A percentile compares a stretch with the other conserved stretches of the same genome.
phyloP scores from a whole-genome alignment of 2,797 vertebrate genomes.

The Parauchenoglanis punctatus region DNA sequence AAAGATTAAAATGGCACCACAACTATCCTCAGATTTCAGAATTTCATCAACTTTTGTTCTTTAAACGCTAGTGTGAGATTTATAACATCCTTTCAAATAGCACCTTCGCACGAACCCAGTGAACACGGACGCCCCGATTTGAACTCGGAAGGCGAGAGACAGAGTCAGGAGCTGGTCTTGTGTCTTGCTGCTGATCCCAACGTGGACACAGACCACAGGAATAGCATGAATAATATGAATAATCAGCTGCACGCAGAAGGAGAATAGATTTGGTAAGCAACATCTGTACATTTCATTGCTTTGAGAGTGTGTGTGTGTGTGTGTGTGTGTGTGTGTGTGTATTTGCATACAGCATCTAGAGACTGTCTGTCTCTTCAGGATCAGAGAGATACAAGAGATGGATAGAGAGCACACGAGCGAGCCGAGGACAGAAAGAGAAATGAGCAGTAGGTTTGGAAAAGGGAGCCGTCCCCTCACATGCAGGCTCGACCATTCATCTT shows the following conservation, averaged over 20 bases:
- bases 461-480: slow-evolving; percentile 32
- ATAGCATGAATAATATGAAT: slow-evolving; percentile 53
- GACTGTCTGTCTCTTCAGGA: neutral
- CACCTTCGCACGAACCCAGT: neutral
- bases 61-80: neutral
- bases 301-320: neutral
- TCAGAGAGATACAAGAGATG: neutral
- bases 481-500: slow-evolving; percentile 44
- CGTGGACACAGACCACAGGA: slow-evolving; percentile 50
- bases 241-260: slow-evolving; percentile 49
- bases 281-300: slow-evolving; percentile 5
- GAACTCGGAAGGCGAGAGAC: neutral
- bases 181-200: slow-evolving; percentile 31
- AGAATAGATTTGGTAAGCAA: slow-evolving; percentile 33
- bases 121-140: neutral
- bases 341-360: slow-evolving; percentile 11
- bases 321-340: neutral
- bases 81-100: neutral
- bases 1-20: neutral
- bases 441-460: slow-evolving; percentile 34
- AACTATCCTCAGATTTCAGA: too few relatives aligned
- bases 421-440: slow-evolving; percentile 50
- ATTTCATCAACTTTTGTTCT: neutral
- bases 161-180: slow-evolving; percentile 40
- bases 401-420: slow-evolving; percentile 7